Percentiles rank a stretch among this genome's conserved stretches.
Evolutionary conservation across 2,888 invertebrate species (phyloP).

Genomic region (Eupithecia subfuscata): DNA sequence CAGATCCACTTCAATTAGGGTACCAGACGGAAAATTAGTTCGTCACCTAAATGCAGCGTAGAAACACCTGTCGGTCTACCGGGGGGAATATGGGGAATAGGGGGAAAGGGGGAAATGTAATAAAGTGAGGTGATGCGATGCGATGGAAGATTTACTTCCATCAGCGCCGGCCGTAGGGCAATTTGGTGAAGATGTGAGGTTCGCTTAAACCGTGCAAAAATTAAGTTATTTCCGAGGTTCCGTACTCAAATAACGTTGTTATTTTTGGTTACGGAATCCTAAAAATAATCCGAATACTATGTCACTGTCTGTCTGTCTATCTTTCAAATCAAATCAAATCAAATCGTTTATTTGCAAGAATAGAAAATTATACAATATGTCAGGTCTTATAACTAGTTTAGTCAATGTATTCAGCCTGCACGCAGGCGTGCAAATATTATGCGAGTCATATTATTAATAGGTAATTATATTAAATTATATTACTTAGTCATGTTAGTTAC

Average conservation of each 20-base stretch:
- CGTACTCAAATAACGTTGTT: not conserved
- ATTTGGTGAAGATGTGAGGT: not conserved
- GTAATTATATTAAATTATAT: no score
- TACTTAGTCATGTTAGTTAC: no score
- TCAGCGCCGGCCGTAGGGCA: no score
- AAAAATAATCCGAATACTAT: not conserved
- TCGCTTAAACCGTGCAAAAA: not conserved
- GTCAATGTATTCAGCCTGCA: no score
- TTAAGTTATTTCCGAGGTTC: not conserved
- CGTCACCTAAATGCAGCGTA: slow-evolving; percentile 38
- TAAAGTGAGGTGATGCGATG: slow-evolving; percentile 10
- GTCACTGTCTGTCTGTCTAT: not conserved
- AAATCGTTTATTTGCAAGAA: no score
- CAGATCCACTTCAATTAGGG: slow-evolving; percentile 49
- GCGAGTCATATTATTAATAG: no score
- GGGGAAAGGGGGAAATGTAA: slow-evolving; percentile 18
- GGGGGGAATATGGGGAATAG: not conserved
- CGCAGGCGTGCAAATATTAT: no score
- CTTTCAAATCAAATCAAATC: no score
- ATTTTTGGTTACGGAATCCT: not conserved
- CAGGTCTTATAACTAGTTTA: no score
- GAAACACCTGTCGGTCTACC: slow-evolving; percentile 18
- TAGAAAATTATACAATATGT: no score
- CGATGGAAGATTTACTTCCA: slow-evolving; percentile 14
- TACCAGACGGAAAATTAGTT: slow-evolving; percentile 48